These are phyloP conservation scores for Oligia fasciuncula DNA, from an alignment of 2,888 invertebrate genomes.

Conservation along the genomic window DNA sequence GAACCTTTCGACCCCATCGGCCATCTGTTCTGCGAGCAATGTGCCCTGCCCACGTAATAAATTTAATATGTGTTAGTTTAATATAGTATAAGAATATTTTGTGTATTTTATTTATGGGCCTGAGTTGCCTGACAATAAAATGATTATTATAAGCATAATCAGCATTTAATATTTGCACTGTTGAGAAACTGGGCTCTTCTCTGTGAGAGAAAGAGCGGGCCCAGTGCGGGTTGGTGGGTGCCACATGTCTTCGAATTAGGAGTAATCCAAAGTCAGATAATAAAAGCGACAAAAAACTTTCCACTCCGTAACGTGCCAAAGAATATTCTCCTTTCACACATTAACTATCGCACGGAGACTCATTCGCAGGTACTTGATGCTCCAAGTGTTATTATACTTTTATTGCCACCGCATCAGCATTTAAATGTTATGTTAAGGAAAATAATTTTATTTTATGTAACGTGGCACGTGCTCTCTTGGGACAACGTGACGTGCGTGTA, in stretches of 20 bases:
- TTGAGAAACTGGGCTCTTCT: not conserved
- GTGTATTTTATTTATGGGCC: no score
- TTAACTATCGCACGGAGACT: slow-evolving; percentile 22
- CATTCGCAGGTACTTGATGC: slow-evolving; percentile 36
- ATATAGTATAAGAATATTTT: no score
- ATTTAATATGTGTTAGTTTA: no score
- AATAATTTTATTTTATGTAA: slow-evolving; percentile 34
- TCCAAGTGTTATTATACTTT: slow-evolving; percentile 51
- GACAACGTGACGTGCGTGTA: slow-evolving; percentile 27
- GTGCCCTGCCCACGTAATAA: no score
- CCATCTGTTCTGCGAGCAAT: no score
- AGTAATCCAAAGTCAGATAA: not conserved
- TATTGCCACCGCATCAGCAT: slow-evolving; percentile 43
- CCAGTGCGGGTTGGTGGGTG: no score
- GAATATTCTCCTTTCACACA: not conserved
- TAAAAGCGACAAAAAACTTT: not conserved
- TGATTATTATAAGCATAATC: no score
- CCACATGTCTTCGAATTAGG: no score
- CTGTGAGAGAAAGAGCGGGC: no score
- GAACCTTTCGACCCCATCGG: no score
- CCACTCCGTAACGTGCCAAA: no score
- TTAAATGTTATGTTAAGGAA: slow-evolving; percentile 34
- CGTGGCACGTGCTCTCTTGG: slow-evolving; percentile 35
- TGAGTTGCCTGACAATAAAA: no score
- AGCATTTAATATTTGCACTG: not conserved